phyloP scores from a whole-genome alignment of 1,140 invertebrate species.

The Heliconius melpomene region DNA sequence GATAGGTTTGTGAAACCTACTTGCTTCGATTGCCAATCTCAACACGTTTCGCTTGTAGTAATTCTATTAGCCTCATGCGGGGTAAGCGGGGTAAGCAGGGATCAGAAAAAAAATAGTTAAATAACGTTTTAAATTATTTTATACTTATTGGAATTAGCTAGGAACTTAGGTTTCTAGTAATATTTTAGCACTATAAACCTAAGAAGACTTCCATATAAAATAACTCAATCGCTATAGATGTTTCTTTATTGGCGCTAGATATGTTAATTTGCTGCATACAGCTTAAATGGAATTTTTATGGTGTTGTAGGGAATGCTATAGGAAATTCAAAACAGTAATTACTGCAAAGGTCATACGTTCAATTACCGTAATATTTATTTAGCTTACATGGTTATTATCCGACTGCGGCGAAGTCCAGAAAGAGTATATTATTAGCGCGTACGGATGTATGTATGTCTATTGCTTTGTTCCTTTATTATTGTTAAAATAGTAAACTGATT shows the following conservation, averaged over 20 bases:
- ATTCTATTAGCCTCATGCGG: too few relatives aligned
- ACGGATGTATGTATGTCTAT: too few relatives aligned
- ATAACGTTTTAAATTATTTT: too few relatives aligned
- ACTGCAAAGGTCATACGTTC: neutral
- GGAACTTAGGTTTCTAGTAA: neutral
- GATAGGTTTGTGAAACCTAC: too few relatives aligned
- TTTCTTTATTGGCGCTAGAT: neutral
- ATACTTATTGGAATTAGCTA: too few relatives aligned
- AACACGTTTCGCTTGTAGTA: too few relatives aligned
- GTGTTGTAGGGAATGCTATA: neutral
- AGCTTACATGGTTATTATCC: neutral
- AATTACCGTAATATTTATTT: constrained; percentile 5
- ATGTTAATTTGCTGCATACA: neutral
- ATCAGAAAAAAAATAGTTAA: too few relatives aligned
- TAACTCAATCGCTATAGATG: neutral
- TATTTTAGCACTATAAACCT: neutral
- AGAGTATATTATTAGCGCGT: too few relatives aligned
- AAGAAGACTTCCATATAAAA: neutral
- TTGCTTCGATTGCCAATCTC: too few relatives aligned
- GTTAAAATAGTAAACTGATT: too few relatives aligned
- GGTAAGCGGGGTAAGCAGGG: neutral
- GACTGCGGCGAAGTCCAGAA: too few relatives aligned
- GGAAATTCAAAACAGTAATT: constrained; percentile 11
- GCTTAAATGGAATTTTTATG: constrained; percentile 5
- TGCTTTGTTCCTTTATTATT: too few relatives aligned